Evolutionary conservation across 1,140 invertebrate genomes (phyloP), one percentile per base, ranked within the genome.

Genomic region (Drosophila neocordata): DNA sequence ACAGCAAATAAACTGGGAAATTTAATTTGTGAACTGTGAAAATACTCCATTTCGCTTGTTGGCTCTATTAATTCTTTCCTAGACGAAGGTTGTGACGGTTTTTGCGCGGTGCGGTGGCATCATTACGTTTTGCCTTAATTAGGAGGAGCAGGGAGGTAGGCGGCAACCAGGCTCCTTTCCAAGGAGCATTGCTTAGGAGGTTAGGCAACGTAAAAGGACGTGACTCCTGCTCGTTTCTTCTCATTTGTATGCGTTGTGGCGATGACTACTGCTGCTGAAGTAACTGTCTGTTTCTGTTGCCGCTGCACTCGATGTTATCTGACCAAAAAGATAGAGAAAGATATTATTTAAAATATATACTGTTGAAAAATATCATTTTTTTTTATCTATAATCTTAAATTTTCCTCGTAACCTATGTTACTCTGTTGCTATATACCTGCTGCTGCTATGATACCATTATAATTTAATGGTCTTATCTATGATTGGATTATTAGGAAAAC

Each of bases 1-100:
- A 61, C 76, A 83, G 80, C 77, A 80, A 80, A 84, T 77, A 84
- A 80, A 85, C 69, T 84, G 77, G 65, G 78, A 65, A 85, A 85
- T 81, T 87, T 78, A 81, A 87, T 87, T 87, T 78, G 60, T 52
- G 57, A 74, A 62, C 71, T 37, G 63, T 52, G 57, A 74, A 75
- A 74, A 74, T 56, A 64, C 64, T 74, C 41, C 37, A 62, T 53
- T 55, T 70, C 56, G 44, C 64, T 67, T 61, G 73, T 67, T 63
- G 58, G 24, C 31, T 60, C 78, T 64, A 80, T 84, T 85, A 70
- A 84, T 85, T 85, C 77, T 63, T 59, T 38, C 38, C 15, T 13
- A 66, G 63, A 44, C 62, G 41, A 65, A 48, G 41, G 41, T 48
- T 15, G 18, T 48, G 37, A 0, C n/a, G 41, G 9, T 20, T 15